These are phyloP conservation scores for Chunga burmeisteri DNA, from an alignment of 2,113 vertebrate species.

Conservation along the genomic window DNA sequence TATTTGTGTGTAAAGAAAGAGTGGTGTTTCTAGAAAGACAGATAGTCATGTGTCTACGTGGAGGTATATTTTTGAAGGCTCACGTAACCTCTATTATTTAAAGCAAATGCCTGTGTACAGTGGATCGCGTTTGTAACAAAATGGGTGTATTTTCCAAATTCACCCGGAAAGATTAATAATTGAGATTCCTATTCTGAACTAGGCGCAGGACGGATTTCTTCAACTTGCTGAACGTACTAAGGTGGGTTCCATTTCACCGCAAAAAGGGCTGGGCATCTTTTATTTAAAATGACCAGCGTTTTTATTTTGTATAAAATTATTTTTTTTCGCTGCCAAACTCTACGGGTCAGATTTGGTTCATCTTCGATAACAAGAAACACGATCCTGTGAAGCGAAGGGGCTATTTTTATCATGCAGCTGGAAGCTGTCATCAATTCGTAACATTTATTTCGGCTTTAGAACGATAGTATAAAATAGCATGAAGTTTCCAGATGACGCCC, in stretches of 20 bases:
- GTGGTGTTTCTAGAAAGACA: background rate
- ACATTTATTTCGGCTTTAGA: constrained; percentile 71
- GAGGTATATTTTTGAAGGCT: background rate
- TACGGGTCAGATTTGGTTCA: constrained; percentile 50
- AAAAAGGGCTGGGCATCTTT: background rate
- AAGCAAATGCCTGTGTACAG: background rate
- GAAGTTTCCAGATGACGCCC: constrained; percentile 68
- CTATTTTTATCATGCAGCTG: constrained; percentile 76
- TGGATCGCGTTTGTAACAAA: background rate
- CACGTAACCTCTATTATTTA: background rate
- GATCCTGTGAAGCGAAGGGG: constrained; percentile 57
- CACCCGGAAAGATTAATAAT: background rate
- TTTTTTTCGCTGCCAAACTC: background rate
- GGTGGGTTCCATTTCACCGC: background rate
- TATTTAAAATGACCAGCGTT: background rate
- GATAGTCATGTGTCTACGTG: background rate
- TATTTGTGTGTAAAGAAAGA: background rate
- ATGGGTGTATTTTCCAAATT: background rate
- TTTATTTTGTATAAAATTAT: background rate
- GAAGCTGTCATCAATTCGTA: constrained; percentile 72
- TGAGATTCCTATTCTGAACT: background rate
- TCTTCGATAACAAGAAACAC: constrained; percentile 69
- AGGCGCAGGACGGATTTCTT: background rate
- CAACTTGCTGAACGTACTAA: background rate
- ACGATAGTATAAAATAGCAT: constrained; percentile 65